Conservation (phyloP, 2,113 vertebrate species). For the Trachemys scripta region DNA sequence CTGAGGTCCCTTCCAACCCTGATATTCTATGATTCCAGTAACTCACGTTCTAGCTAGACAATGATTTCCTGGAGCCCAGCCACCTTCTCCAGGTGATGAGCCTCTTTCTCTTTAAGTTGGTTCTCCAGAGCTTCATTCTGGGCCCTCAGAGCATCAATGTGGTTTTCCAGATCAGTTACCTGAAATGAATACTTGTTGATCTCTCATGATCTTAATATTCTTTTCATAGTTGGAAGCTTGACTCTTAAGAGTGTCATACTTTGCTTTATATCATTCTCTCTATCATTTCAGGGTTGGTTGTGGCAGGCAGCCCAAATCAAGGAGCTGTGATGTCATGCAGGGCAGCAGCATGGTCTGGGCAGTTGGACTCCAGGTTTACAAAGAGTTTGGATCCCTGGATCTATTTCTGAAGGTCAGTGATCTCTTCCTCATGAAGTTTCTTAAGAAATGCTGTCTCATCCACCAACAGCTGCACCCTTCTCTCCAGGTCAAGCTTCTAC, state of each 20-base stretch:
- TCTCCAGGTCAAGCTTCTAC: slow-evolving; percentile 83
- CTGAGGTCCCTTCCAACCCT: too few species aligned
- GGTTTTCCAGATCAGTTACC: slow-evolving; percentile 81
- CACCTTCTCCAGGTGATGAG: slow-evolving; percentile 79
- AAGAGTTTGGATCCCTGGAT: slow-evolving; percentile 80
- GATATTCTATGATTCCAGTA: slow-evolving; percentile 65
- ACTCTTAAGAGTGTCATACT: slow-evolving; percentile 82
- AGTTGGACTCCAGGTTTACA: slow-evolving; percentile 73
- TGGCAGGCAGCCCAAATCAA: slow-evolving; percentile 47
- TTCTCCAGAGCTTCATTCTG: slow-evolving; percentile 79
- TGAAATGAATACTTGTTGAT: slow-evolving; percentile 80
- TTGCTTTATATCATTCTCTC: slow-evolving; percentile 87
- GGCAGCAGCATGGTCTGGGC: slow-evolving; percentile 77
- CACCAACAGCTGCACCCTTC: slow-evolving; percentile 76
- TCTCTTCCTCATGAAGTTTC: slow-evolving; percentile 79
- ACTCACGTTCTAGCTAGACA: slow-evolving; percentile 81
- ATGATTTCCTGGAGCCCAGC: slow-evolving; percentile 72
- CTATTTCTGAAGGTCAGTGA: slow-evolving; percentile 80
- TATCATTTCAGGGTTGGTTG: slow-evolving; percentile 84
- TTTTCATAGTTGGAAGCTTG: slow-evolving; percentile 79
- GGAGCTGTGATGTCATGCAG: slow-evolving; percentile 69
- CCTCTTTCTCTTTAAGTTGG: slow-evolving; percentile 84
- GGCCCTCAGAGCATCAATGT: slow-evolving; percentile 79
- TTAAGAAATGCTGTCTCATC: slow-evolving; percentile 81
- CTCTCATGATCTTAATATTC: slow-evolving; percentile 82